These are phyloP conservation scores for Xenopus petersii DNA, from an alignment of 2,797 vertebrate genomes.

Conservation along the genomic window DNA sequence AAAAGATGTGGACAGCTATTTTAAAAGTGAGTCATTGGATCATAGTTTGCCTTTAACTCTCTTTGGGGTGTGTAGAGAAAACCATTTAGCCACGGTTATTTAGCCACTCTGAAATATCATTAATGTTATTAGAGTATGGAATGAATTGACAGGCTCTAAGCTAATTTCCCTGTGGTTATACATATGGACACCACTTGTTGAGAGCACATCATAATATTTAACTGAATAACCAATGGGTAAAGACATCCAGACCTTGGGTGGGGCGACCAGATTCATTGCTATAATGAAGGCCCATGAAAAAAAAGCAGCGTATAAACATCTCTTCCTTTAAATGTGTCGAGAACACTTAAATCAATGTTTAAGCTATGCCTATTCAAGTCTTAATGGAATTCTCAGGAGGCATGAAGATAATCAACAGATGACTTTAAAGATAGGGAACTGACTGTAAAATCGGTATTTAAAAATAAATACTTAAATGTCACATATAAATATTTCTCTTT, in stretches of 20 bases:
- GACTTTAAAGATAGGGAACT: background rate
- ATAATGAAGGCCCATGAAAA: background rate
- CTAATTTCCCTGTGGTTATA: background rate
- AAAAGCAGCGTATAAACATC: background rate
- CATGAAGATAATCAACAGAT: background rate
- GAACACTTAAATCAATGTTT: background rate
- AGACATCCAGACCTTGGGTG: background rate
- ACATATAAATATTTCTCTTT: background rate
- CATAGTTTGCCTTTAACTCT: no score
- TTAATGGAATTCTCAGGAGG: background rate
- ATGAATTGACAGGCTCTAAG: background rate
- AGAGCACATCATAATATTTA: background rate
- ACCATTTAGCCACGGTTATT: no score
- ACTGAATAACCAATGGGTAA: background rate
- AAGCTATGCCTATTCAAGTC: background rate
- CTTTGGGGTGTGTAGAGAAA: no score
- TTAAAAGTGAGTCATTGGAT: no score
- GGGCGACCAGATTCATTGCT: background rate
- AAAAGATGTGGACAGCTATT: no score
- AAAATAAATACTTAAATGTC: background rate
- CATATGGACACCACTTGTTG: conserved; percentile 2
- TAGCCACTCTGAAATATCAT: no score
- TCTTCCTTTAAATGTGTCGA: background rate
- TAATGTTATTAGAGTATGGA: background rate
- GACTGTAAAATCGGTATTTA: background rate